A percentile compares a stretch with the other conserved stretches of the same genome.
These are phyloP conservation scores for Lagocephalus sceleratus DNA, from an alignment of 2,797 vertebrate species.

Conservation along the genomic window DNA sequence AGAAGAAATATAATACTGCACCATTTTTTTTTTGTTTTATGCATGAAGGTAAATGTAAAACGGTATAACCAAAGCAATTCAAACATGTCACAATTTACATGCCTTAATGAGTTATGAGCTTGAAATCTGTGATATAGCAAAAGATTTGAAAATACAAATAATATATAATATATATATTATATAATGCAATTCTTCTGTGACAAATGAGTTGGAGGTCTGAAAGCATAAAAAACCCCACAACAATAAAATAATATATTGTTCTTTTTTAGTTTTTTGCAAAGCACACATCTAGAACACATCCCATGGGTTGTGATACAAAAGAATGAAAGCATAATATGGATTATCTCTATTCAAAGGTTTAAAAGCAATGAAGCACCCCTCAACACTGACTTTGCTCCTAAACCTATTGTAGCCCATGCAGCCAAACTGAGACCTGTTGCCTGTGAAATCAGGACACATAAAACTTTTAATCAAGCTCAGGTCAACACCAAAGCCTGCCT, in stretches of 20 bases:
- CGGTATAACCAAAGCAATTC: no score
- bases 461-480: conserved; percentile 40
- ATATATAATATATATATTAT: no score
- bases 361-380: neutral
- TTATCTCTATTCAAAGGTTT: conserved; percentile 30
- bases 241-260: conserved; percentile 10
- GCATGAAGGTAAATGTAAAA: no score
- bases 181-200: neutral
- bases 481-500: conserved; percentile 24
- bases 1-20: no score
- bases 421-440: conserved; percentile 10
- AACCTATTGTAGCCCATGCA: conserved; percentile 3
- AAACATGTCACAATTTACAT: no score
- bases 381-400: conserved; percentile 3
- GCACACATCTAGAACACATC: conserved; percentile 28
- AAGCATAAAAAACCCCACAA: neutral
- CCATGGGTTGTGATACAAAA: conserved; percentile 31
- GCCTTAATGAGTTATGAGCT: no score
- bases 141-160: no score
- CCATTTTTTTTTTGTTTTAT: no score
- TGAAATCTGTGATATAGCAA: no score
- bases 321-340: conserved; percentile 35
- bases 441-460: neutral
- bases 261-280: conserved; percentile 16
- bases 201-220: neutral